Evolutionary conservation across 2,113 vertebrate species (phyloP).

Genomic region (Thunnus maccoyii): DNA sequence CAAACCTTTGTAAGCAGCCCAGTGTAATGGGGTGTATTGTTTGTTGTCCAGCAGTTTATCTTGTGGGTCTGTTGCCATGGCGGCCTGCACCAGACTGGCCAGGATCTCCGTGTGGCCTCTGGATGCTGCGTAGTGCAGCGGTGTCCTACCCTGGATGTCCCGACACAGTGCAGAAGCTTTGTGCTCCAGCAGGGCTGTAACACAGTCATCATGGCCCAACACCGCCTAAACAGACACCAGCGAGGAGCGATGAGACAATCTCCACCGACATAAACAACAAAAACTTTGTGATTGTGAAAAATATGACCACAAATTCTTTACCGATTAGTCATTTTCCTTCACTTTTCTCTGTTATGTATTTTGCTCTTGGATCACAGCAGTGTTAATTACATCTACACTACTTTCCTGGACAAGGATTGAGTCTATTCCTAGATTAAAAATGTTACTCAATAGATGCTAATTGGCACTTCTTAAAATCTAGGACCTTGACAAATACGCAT

Average conservation of each 20-base stretch:
- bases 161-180: slow-evolving; percentile 94
- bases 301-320: background rate
- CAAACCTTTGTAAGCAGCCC: slow-evolving; percentile 97
- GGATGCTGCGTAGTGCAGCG: slow-evolving; percentile 95
- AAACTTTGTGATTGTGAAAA: background rate
- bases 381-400: background rate
- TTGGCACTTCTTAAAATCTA: background rate
- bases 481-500: too few species aligned
- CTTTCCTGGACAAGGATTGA: background rate
- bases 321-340: background rate
- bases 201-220: slow-evolving; percentile 93
- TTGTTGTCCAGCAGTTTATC: slow-evolving; percentile 94
- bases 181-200: slow-evolving; percentile 93
- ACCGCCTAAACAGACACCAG: slow-evolving; percentile 84
- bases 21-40: slow-evolving; percentile 95
- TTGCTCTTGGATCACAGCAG: background rate
- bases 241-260: slow-evolving; percentile 1
- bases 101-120: slow-evolving; percentile 91
- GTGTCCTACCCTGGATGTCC: slow-evolving; percentile 93
- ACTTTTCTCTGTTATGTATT: background rate
- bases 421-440: background rate
- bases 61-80: slow-evolving; percentile 90
- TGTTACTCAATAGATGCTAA: background rate
- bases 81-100: slow-evolving; percentile 90
- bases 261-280: background rate